These are phyloP conservation scores for Orientallactaga sibirica DNA, from an alignment of 2,797 vertebrate species.

Conservation along the genomic window DNA sequence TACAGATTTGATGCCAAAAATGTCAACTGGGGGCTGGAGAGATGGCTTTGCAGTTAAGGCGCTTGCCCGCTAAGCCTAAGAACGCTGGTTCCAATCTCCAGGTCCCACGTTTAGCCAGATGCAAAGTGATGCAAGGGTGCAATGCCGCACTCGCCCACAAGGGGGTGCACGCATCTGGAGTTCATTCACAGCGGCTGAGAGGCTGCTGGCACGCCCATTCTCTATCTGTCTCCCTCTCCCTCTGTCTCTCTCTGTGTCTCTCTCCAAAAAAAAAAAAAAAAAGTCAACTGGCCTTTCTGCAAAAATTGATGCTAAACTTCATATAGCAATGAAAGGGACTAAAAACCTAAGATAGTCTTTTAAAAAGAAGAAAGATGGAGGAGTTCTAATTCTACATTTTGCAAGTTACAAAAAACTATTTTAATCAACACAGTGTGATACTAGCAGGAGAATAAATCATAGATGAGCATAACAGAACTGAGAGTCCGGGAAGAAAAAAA, in stretches of 20 bases:
- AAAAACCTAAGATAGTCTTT: not conserved
- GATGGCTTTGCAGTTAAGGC: no score
- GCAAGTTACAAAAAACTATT: not conserved
- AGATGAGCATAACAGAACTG: not conserved
- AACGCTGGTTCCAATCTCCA: no score
- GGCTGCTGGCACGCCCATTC: no score
- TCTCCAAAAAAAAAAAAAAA: no score
- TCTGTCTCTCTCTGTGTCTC: no score
- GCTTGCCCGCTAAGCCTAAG: no score
- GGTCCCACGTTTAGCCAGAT: no score
- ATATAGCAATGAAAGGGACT: not conserved
- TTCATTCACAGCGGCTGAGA: no score
- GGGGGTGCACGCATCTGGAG: no score
- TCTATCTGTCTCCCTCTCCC: no score
- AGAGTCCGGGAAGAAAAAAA: not conserved
- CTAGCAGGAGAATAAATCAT: not conserved
- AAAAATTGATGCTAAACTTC: slow-evolving; percentile 9
- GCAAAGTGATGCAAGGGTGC: no score
- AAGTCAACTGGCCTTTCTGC: not conserved
- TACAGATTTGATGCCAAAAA: slow-evolving; percentile 13
- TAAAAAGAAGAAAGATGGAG: not conserved
- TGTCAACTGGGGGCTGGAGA: not conserved
- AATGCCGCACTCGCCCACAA: no score
- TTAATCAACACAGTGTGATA: not conserved
- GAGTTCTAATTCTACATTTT: not conserved